phyloP scores from a whole-genome alignment of 2,797 vertebrate genomes.

The Mormyrops attenuatus region DNA sequence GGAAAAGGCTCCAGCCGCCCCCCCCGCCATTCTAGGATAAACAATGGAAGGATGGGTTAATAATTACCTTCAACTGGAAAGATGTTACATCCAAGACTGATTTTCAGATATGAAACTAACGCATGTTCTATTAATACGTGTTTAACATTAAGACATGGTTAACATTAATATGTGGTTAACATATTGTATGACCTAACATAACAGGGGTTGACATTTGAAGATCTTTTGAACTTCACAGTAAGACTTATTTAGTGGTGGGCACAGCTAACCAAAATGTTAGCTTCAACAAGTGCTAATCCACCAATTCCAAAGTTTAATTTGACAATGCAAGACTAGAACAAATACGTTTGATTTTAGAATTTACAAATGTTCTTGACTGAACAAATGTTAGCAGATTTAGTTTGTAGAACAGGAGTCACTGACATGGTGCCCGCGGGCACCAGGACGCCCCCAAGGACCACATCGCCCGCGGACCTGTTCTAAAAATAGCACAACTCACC shows the following conservation, averaged over 20 bases:
- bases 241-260: background rate
- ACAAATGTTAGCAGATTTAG: background rate
- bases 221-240: background rate
- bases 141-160: background rate
- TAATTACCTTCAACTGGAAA: background rate
- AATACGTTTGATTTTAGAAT: background rate
- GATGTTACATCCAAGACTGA: background rate
- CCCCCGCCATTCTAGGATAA: background rate
- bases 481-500: too few relatives aligned
- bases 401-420: background rate
- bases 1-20: background rate
- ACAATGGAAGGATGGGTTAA: background rate
- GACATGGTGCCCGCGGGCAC: too few relatives aligned
- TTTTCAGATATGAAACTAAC: background rate
- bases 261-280: background rate
- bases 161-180: too few relatives aligned
- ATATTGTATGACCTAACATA: too few relatives aligned
- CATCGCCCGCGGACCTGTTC: too few relatives aligned
- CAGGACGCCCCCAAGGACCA: too few relatives aligned
- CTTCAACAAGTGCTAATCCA: background rate
- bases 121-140: background rate
- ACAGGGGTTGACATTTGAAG: background rate
- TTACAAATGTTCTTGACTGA: background rate
- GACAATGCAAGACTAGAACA: background rate
- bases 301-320: background rate